Percentiles rank a stretch among this genome's conserved stretches.
Evolutionary conservation across 2,797 vertebrate genomes (phyloP).

Genomic region (Micropoecilia bifurca): DNA sequence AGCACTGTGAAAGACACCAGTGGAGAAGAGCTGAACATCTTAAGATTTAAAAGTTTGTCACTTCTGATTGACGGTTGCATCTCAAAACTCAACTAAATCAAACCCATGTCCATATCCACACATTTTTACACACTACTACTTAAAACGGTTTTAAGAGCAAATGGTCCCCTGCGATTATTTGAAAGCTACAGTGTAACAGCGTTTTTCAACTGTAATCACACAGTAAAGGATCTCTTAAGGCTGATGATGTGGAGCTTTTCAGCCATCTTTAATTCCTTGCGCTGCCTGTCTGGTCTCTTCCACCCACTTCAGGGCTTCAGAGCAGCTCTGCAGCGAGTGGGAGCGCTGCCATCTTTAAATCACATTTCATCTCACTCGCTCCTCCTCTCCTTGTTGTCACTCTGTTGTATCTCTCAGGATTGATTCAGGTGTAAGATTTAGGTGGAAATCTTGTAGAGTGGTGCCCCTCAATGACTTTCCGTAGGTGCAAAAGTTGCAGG

Average conservation of each 20-base stretch:
- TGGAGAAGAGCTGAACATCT: slow-evolving; percentile 7
- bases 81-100: background rate
- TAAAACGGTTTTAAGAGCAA: background rate
- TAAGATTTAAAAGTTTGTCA: background rate
- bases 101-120: background rate
- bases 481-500: slow-evolving; percentile 44
- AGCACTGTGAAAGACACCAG: slow-evolving; percentile 38
- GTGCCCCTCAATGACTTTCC: slow-evolving; percentile 68
- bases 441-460: slow-evolving; percentile 54
- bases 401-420: slow-evolving; percentile 24
- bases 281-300: slow-evolving; percentile 55
- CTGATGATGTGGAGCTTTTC: slow-evolving; percentile 76
- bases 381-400: slow-evolving; percentile 52
- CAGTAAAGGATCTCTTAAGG: slow-evolving; percentile 16
- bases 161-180: background rate
- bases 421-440: slow-evolving; percentile 55
- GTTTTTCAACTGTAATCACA: slow-evolving; percentile 13
- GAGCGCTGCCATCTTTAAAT: slow-evolving; percentile 79
- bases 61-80: background rate
- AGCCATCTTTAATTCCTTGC: slow-evolving; percentile 71
- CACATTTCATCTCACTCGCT: slow-evolving; percentile 72
- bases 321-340: slow-evolving; percentile 64
- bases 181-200: background rate
- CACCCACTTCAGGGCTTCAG: slow-evolving; percentile 45
- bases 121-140: no score